Evolutionary conservation across 2,888 invertebrate species (phyloP).

Genomic region (Dione vanillae): DNA sequence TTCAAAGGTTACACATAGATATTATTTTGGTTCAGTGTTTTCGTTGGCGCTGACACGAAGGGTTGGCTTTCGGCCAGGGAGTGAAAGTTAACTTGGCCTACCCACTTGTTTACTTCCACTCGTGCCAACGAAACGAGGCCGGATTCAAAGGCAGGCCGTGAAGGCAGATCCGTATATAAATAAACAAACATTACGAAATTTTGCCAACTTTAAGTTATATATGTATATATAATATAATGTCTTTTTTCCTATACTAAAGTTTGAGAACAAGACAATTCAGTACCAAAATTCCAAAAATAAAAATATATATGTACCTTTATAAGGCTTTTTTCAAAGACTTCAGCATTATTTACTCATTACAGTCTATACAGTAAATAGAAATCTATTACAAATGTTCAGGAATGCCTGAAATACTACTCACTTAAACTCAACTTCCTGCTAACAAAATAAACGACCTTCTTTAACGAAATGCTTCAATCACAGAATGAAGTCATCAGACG

Average conservation of each 20-base stretch:
- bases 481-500: slow-evolving; percentile 40
- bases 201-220: slow-evolving; percentile 54
- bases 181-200: slow-evolving; percentile 69
- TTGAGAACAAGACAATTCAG: too few relatives aligned
- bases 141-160: slow-evolving; percentile 66
- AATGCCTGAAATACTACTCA: slow-evolving; percentile 43
- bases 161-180: slow-evolving; percentile 57
- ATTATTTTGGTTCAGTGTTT: slow-evolving; percentile 72
- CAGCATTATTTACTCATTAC: neutral
- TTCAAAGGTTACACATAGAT: slow-evolving; percentile 66
- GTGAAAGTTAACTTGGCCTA: slow-evolving; percentile 81
- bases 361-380: neutral
- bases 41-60: slow-evolving; percentile 55
- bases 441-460: slow-evolving; percentile 30
- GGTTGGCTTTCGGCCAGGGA: slow-evolving; percentile 72
- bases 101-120: slow-evolving; percentile 71
- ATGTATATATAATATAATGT: too few relatives aligned
- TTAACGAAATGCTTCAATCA: slow-evolving; percentile 39
- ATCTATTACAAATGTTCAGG: slow-evolving; percentile 46
- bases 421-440: slow-evolving; percentile 27
- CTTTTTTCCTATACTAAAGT: too few relatives aligned
- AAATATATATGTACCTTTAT: too few relatives aligned
- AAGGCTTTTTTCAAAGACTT: too few relatives aligned
- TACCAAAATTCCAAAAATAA: neutral
- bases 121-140: slow-evolving; percentile 60